Evolutionary conservation across 92 coral and sea anemone species (phyloP), one percentile per base, ranked within the genome.

Genomic region (Virgularia gustaviana): DNA sequence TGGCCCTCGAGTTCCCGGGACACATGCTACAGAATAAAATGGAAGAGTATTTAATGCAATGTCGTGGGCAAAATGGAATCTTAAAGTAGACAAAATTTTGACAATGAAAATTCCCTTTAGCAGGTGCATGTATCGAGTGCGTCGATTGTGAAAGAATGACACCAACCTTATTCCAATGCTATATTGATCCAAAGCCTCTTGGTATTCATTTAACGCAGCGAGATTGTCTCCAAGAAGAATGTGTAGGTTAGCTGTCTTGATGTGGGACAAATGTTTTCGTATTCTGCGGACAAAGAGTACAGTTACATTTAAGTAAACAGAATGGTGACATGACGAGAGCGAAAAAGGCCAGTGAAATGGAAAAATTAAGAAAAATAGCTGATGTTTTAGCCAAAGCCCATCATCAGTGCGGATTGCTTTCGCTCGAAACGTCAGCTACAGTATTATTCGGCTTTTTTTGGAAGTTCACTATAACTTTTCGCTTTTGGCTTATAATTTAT

Each of bases 171-270:
- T 79, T 15, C 90, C 88, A 65, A 89, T 90, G 24, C 92, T 87
- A 79, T 92, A 92, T 53, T 92, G 94, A 73, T 92, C 96, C 32
- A 92, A 63, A 3, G 98, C 98, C 68, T 89, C 94, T 49, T 89
- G 96, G 65, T 79, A 85, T 59, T 92, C 96, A 41, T 79, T 83
- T 11, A 89, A 82, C 72, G 78, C 79, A 2, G 90, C 88, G 39
- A 92, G 85, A 65, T 79, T 87, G 57, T 92, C 96, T 2, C 98
- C 98, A 2, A 92, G 79, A 38, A 92, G 75, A 67, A 87, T 88
- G 78, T 92, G 98, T 0, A 92, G 73, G 19, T 91, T 81, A 16
- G 96, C 90, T 7, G 92, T 86, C 41, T 91, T 88, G 66, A 89
- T 87, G 65, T 84, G 84, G 22, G 73, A 72, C 70, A 92, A 88